Base-by-base conservation (phyloP, 2,113 vertebrate species). In the Apaloderma vittatum region DNA sequence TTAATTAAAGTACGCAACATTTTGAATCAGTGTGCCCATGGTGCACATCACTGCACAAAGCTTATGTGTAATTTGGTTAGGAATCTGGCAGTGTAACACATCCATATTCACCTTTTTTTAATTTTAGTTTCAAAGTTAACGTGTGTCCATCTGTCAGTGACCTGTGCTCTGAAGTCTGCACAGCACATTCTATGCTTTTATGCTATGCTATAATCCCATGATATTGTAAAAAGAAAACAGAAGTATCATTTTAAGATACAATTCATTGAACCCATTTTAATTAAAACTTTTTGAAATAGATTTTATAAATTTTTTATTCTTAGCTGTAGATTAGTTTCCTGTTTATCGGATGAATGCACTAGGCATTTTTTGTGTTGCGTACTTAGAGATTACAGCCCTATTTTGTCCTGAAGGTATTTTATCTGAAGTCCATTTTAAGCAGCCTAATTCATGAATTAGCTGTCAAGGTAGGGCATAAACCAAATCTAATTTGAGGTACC, bases 341-440 rank as follows among this genome's bases (percentile, higher is more conserved):
- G 55, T 93, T 92, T 94, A 88, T 87, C 0, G 21, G 40, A 77
- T 95, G 96, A 93, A 71, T 88, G 70, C 61, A 54, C 84, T 66
- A 72, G 70, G 71, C 8, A 30, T 32, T 55, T 81, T 82, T 90
- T 76, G 70, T 34, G 94, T 96, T 92, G 43, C 48, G 49, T 93
- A 67, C 46, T 84, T 93, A 73, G 62, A 95, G 73, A 93, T 92
- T 94, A 89, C 52, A 63, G 72, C 11, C 51, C n/a, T 76, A n/a
- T 86, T 90, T 93, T 94, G 66, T 79, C 86, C 74, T 94, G 74
- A 93, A 95, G 71, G 70, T 92, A 79, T 95, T 96, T 90, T 71
- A 79, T 83, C 93, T 94, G 54, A 94, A 43, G 89, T 94, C 90
- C n/a, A 94, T 96, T 96, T 91, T 80, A 92, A 96, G 73, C 48